Evolutionary conservation across 1,140 invertebrate genomes (phyloP), one percentile per base, ranked within the genome.

Genomic region (Samia ricini): DNA sequence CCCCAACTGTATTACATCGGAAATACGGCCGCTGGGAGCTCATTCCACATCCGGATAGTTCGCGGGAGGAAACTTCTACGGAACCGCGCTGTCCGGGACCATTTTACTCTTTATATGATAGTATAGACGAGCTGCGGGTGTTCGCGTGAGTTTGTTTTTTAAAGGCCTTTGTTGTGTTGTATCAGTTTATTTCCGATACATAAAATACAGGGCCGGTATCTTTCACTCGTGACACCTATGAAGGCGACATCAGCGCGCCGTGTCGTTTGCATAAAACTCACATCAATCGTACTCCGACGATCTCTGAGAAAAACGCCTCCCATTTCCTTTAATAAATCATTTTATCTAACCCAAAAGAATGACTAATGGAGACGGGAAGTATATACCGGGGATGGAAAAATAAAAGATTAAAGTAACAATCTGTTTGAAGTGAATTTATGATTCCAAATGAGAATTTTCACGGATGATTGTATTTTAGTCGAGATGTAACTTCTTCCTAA

Each of bases 311-410:
- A 69, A 71, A 52, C 61, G 50, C 64, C 42, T 26, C 36, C 51
- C 20, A 52, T 23, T 52, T 52, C 51, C 55, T 23, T 56, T 69
- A 71, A 71, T 76, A 74, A 71, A 73, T 76, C 71, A 74, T 76
- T 74, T 74, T 79, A 81, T 81, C 76, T 81, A 62, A 66, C 71
- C 69, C 72, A 72, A 75, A n/a, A 73, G 74, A 71, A 78, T 81
- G 74, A 81, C 76, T 81, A 78, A 81, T 81, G 76, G 78, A 77
- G 76, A 75, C 67, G 65, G 61, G 68, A 72, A 66, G 63, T 69
- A 74, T 68, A n/a, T n/a, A n/a, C 63, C 64, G 60, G 63, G 64
- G 74, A 68, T 71, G 69, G 67, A 71, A 68, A 69, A 76, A 77
- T 77, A 76, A 76, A 79, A 74, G 70, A 73, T 79, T 74, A 71